A percentile compares a stretch with the other conserved stretches of the same genome.
phyloP scores from a whole-genome alignment of 2,797 vertebrate genomes.

The Acipenser transmontanus region DNA sequence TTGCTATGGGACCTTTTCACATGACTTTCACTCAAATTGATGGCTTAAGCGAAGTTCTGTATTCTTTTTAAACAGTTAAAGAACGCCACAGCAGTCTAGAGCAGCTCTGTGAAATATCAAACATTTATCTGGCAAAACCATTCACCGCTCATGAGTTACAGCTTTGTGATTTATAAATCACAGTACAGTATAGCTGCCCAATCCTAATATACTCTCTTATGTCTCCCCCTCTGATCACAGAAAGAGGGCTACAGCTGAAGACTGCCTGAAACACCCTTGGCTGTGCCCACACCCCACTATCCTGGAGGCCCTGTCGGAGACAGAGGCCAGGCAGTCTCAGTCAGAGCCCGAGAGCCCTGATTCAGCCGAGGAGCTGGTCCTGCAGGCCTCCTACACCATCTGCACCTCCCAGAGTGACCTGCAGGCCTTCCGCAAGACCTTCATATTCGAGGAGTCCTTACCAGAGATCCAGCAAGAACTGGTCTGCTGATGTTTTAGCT shows the following conservation, averaged over 20 bases:
- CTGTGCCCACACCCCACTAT: constrained; percentile 38
- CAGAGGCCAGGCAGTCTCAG: constrained; percentile 58
- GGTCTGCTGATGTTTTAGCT: constrained; percentile 52
- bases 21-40: no score
- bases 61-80: no score
- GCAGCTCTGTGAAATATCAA: neutral
- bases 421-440: constrained; percentile 53
- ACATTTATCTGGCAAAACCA: neutral
- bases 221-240: constrained; percentile 34
- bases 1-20: no score
- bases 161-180: neutral
- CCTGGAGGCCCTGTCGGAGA: constrained; percentile 46
- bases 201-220: neutral
- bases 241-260: constrained; percentile 64
- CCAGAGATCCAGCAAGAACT: constrained; percentile 64
- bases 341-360: constrained; percentile 60
- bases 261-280: constrained; percentile 70
- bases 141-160: neutral
- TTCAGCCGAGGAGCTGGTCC: constrained; percentile 49
- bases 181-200: no score
- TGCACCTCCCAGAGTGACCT: constrained; percentile 57
- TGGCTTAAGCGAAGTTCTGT: no score
- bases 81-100: neutral
- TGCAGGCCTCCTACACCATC: constrained; percentile 49
- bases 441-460: constrained; percentile 58